Evolutionary conservation across 2,888 invertebrate genomes (phyloP).

Genomic region (Siphonodentalium dalli): DNA sequence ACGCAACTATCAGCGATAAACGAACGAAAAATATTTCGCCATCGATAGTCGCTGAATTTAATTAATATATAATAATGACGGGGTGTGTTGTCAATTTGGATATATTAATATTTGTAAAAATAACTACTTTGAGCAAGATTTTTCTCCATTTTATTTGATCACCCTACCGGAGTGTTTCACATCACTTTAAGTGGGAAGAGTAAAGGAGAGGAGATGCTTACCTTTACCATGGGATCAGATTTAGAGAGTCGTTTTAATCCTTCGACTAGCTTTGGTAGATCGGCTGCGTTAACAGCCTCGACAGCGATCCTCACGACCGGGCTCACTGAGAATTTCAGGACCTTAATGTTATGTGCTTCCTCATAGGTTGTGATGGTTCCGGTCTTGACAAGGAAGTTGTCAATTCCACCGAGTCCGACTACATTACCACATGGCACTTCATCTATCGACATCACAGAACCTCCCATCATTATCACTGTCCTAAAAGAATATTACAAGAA

Average conservation of each 20-base stretch:
- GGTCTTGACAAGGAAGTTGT: conserved; percentile 98
- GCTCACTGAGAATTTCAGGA: conserved; percentile 97
- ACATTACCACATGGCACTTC: conserved; percentile 99
- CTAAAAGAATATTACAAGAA: conserved; percentile 62
- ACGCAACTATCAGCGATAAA: no score
- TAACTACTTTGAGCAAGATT: no score
- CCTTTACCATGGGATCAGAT: conserved; percentile 97
- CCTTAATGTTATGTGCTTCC: conserved; percentile 97
- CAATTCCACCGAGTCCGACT: conserved; percentile 98
- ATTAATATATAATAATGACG: no score
- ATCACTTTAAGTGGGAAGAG: no score
- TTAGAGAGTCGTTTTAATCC: conserved; percentile 97
- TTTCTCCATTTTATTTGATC: no score
- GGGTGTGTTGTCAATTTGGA: no score
- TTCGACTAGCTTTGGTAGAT: conserved; percentile 98
- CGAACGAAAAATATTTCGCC: no score
- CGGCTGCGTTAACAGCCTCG: conserved; percentile 98
- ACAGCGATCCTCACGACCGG: conserved; percentile 99
- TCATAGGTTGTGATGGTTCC: conserved; percentile 99
- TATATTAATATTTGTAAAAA: no score
- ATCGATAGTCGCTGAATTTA: no score
- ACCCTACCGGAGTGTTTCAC: no score
- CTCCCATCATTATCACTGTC: conserved; percentile 99
- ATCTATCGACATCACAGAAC: conserved; percentile 97
- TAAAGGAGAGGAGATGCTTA: conserved; percentile 25